phyloP scores from a whole-genome alignment of 2,797 vertebrate genomes.

The Syncerus caffer region DNA sequence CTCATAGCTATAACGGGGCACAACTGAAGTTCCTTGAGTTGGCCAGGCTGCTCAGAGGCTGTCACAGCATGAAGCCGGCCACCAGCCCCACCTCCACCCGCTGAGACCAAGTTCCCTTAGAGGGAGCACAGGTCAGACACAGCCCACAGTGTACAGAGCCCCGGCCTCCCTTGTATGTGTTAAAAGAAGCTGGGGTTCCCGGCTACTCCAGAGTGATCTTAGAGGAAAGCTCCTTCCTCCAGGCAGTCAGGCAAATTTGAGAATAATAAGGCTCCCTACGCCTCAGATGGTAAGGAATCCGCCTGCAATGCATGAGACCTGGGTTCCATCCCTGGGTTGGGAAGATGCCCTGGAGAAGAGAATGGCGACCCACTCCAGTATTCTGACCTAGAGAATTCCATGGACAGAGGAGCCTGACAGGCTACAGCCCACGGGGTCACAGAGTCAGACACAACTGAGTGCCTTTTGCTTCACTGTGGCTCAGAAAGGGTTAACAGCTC shows the following conservation, averaged over 20 bases:
- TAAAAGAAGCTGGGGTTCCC: background rate
- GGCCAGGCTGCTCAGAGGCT: background rate
- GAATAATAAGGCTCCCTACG: background rate
- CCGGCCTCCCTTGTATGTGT: rapidly evolving
- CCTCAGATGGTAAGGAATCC: background rate
- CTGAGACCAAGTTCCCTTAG: no score
- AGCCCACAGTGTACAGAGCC: rapidly evolving
- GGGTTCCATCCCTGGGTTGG: background rate
- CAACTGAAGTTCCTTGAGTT: no score
- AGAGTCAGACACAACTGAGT: background rate
- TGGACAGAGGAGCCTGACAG: background rate
- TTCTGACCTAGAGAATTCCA: background rate
- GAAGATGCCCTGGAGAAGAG: background rate
- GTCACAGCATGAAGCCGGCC: background rate
- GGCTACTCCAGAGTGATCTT: rapidly evolving
- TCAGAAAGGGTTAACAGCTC: background rate
- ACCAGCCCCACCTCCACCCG: rapidly evolving
- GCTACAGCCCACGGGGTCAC: background rate
- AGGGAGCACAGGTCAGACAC: background rate
- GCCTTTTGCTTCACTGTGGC: background rate
- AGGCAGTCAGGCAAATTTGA: background rate
- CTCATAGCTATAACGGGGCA: no score
- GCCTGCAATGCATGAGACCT: rapidly evolving
- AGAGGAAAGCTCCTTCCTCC: background rate
- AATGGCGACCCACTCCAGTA: background rate